These are phyloP conservation scores for Chelon labrosus DNA, from an alignment of 2,797 vertebrate species.

Conservation along the genomic window DNA sequence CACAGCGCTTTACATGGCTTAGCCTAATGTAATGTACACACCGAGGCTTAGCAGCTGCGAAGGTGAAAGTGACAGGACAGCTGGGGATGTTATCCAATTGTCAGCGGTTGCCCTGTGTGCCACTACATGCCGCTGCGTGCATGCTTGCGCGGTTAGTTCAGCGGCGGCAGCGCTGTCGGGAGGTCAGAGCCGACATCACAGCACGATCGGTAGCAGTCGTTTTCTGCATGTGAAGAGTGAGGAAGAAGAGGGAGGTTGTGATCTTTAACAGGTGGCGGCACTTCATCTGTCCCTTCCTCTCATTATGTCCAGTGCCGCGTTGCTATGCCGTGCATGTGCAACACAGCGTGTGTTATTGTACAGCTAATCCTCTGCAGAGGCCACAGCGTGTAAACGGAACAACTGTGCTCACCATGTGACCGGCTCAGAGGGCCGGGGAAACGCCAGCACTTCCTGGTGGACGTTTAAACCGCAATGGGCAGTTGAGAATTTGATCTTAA, in stretches of 20 bases:
- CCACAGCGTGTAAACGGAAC: conserved; percentile 55
- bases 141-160: conserved; percentile 13
- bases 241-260: conserved; percentile 1
- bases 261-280: conserved; percentile 62
- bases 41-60: conserved; percentile 46
- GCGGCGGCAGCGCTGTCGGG: conserved; percentile 14
- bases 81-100: conserved; percentile 52
- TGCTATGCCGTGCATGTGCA: conserved; percentile 20
- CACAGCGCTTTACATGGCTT: conserved; percentile 28
- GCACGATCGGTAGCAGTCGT: conserved; percentile 10
- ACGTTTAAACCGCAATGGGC: conserved; percentile 16
- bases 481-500: background rate
- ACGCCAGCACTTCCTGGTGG: conserved; percentile 46
- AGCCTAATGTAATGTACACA: conserved; percentile 34
- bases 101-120: conserved; percentile 19
- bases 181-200: conserved; percentile 26
- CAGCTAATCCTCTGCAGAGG: conserved; percentile 65
- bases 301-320: conserved; percentile 31
- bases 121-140: background rate
- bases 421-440: conserved; percentile 22
- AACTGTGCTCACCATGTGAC: conserved; percentile 62
- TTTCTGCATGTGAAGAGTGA: conserved; percentile 5
- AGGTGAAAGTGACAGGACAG: conserved; percentile 62
- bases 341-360: conserved; percentile 64
- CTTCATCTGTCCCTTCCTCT: conserved; percentile 41